Evolutionary conservation across 2,797 vertebrate species (phyloP).

Genomic region (Phylloscopus collybita): DNA sequence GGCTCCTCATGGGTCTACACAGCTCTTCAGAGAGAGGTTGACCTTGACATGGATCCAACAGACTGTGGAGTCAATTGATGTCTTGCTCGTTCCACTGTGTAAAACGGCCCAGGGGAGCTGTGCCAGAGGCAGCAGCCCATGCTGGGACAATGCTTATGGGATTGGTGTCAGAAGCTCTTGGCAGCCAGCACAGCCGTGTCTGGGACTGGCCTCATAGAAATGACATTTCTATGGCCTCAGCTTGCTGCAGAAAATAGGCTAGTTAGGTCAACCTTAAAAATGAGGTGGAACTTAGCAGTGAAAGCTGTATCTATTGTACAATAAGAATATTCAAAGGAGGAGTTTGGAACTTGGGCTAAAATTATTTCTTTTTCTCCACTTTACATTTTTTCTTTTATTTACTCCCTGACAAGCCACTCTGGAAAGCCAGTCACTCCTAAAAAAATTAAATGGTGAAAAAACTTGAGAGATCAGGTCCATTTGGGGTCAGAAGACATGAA

Average conservation of each 20-base stretch:
- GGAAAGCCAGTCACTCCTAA: not conserved
- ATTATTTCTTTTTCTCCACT: accelerated
- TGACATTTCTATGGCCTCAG: not conserved
- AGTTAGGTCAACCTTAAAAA: not conserved
- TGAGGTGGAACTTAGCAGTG: not conserved
- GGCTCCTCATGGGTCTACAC: not conserved
- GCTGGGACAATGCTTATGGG: not conserved
- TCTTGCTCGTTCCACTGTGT: not conserved
- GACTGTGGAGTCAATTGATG: not conserved
- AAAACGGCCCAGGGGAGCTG: not conserved
- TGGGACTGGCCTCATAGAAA: not conserved
- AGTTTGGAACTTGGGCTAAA: not conserved
- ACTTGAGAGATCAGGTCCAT: not conserved
- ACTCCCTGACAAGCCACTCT: not conserved
- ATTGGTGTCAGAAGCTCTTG: not conserved
- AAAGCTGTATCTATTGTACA: not conserved
- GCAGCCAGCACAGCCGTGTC: not conserved
- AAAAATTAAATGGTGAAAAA: not conserved
- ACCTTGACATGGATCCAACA: not conserved
- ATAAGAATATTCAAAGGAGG: not conserved
- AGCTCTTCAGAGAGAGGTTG: not conserved
- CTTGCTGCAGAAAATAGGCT: not conserved
- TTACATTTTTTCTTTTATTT: not conserved
- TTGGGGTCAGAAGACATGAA: not conserved
- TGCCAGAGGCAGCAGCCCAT: not conserved